Evolutionary conservation across 1,140 invertebrate genomes (phyloP).

Genomic region (Wiebesia pumilae): DNA sequence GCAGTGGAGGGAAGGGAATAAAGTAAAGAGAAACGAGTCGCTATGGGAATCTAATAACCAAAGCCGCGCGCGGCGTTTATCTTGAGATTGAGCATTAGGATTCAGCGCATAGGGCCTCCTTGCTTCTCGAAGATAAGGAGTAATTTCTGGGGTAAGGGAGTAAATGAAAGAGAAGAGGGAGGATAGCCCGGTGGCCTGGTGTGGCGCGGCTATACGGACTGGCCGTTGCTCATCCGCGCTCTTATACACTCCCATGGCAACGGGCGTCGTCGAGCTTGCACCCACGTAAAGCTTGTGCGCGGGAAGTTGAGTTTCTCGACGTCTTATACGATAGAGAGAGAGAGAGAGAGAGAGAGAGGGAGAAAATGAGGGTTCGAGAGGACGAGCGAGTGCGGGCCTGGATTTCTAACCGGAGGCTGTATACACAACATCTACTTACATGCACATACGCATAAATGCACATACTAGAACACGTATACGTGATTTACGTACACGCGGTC

Average conservation of each 20-base stretch:
- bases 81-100: slow-evolving; percentile 47
- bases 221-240: slow-evolving; percentile 29
- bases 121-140: slow-evolving; percentile 45
- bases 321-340: neutral
- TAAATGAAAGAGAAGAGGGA: neutral
- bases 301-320: neutral
- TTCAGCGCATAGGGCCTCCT: slow-evolving; percentile 11
- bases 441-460: too few relatives aligned
- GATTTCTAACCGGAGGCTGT: slow-evolving; percentile 2
- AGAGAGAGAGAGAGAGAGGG: neutral
- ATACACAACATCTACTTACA: neutral
- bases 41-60: slow-evolving; percentile 38
- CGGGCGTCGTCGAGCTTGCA: slow-evolving; percentile 29
- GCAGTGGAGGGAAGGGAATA: neutral
- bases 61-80: slow-evolving; percentile 29
- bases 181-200: neutral
- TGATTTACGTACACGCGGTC: slow-evolving; percentile 19
- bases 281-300: neutral
- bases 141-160: slow-evolving; percentile 36
- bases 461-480: too few relatives aligned
- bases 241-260: slow-evolving; percentile 29
- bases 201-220: neutral
- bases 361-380: too few relatives aligned
- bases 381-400: neutral
- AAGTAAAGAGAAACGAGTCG: neutral